These are phyloP conservation scores for Drosophila pseudotakahashii DNA, from an alignment of 2,888 invertebrate species.

Conservation along the genomic window DNA sequence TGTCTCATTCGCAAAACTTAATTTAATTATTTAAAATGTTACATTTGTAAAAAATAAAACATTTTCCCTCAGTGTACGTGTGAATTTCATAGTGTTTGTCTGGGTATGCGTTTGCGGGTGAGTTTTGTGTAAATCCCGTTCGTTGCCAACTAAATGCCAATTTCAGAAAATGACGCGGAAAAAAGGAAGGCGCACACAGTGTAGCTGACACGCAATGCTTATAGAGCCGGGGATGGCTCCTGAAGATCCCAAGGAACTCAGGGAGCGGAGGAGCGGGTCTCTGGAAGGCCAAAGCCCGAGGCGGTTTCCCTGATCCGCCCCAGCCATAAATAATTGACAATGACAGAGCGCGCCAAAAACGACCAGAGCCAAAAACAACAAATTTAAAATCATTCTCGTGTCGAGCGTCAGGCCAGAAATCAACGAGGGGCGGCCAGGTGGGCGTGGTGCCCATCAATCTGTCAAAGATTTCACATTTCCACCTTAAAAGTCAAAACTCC, in stretches of 20 bases:
- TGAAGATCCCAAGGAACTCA: neutral
- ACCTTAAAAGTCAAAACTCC: constrained; percentile 30
- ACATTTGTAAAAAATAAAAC: too few relatives aligned
- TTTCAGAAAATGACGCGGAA: constrained; percentile 78
- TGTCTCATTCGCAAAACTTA: too few relatives aligned
- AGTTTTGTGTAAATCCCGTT: constrained; percentile 72
- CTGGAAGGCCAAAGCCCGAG: constrained; percentile 47
- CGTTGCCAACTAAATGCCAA: constrained; percentile 79
- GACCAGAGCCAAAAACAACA: constrained; percentile 61
- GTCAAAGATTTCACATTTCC: constrained; percentile 29
- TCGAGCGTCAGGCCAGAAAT: constrained; percentile 51
- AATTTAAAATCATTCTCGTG: constrained; percentile 79
- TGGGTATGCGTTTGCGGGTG: constrained; percentile 32
- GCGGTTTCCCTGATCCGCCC: constrained; percentile 34
- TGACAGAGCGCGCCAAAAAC: constrained; percentile 67
- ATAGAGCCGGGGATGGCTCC: constrained; percentile 1
- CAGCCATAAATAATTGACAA: constrained; percentile 68
- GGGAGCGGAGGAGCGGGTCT: neutral
- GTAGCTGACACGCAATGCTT: constrained; percentile 68
- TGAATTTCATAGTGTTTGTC: constrained; percentile 28
- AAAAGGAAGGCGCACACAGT: constrained; percentile 52
- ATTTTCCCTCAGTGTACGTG: constrained; percentile 3
- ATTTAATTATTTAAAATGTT: too few relatives aligned
- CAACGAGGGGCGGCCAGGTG: constrained; percentile 2
- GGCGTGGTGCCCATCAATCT: constrained; percentile 29